A percentile compares a stretch with the other conserved stretches of the same genome.
Evolutionary conservation across 2,113 vertebrate species (phyloP).

Genomic region (Amphilophus citrinellus): DNA sequence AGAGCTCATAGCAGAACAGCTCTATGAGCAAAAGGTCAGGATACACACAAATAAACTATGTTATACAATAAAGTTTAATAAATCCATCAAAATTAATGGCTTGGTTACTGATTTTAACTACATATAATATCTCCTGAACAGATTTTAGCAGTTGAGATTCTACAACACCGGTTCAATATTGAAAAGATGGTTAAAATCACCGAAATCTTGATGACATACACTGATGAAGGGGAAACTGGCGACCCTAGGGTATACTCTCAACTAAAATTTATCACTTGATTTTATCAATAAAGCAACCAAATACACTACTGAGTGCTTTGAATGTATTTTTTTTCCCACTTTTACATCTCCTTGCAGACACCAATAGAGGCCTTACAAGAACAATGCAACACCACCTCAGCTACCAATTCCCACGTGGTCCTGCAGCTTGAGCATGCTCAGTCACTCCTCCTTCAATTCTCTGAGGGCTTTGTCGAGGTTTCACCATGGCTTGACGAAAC

Average conservation of each 20-base stretch:
- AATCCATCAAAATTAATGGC: not conserved
- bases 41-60: not conserved
- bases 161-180: slow-evolving; percentile 86
- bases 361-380: slow-evolving; percentile 79
- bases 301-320: not conserved
- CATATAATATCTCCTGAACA: slow-evolving; percentile 44
- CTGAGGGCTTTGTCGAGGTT: slow-evolving; percentile 84
- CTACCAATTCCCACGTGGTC: slow-evolving; percentile 78
- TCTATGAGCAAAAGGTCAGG: slow-evolving; percentile 86
- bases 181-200: slow-evolving; percentile 84
- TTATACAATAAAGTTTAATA: not conserved
- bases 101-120: not conserved
- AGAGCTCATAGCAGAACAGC: slow-evolving; percentile 76
- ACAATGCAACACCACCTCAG: slow-evolving; percentile 77
- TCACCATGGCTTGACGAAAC: slow-evolving; percentile 88
- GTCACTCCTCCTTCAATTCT: slow-evolving; percentile 85
- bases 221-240: slow-evolving; percentile 72
- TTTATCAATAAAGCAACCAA: not conserved
- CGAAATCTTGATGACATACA: slow-evolving; percentile 77
- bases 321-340: not conserved
- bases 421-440: slow-evolving; percentile 87
- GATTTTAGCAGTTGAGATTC: slow-evolving; percentile 87
- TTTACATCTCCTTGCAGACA: slow-evolving; percentile 63
- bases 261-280: not conserved
- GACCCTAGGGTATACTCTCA: slow-evolving; percentile 77